Percentiles rank a stretch among this genome's conserved stretches.
Conservation (phyloP, 2,888 invertebrate genomes). For the Augiades crinisus region DNA sequence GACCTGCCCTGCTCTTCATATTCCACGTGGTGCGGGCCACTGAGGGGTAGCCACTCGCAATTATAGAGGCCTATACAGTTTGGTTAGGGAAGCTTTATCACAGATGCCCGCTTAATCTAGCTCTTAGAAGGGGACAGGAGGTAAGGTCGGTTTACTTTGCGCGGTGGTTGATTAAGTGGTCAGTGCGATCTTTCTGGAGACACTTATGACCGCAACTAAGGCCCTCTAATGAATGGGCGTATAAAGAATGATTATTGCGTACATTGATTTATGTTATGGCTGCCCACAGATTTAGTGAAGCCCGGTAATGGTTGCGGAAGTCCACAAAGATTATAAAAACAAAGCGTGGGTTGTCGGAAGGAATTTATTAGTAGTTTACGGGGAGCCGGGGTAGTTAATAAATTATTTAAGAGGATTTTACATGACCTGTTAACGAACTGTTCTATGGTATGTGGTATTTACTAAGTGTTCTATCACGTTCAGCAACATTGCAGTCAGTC, state of each 20-base stretch:
- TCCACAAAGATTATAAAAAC: conserved; percentile 8
- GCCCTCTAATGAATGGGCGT: conserved; percentile 36
- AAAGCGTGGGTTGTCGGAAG: not conserved
- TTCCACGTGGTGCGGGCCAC: conserved; percentile 31
- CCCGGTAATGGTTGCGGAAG: conserved; percentile 2
- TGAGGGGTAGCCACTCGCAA: conserved; percentile 6
- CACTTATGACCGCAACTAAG: conserved; percentile 39
- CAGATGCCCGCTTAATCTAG: conserved; percentile 72
- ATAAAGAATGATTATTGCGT: conserved; percentile 37
- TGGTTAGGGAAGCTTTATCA: conserved; percentile 64
- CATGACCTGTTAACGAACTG: too few relatives aligned
- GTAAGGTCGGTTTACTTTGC: conserved; percentile 39
- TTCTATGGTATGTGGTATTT: too few relatives aligned
- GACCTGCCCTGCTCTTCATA: conserved; percentile 42
- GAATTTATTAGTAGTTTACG: conserved; percentile 5
- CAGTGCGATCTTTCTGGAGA: conserved; percentile 38
- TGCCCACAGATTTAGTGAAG: conserved; percentile 1
- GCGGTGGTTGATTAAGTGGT: conserved; percentile 43
- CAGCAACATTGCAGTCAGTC: too few relatives aligned
- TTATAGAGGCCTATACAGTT: conserved; percentile 28
- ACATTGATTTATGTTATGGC: conserved; percentile 34
- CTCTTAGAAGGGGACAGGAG: conserved; percentile 63
- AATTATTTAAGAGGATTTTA: too few relatives aligned
- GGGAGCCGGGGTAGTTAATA: not conserved
- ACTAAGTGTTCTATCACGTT: too few relatives aligned